Evolutionary conservation across 2,888 invertebrate genomes (phyloP).

Genomic region (Polyommatus icarus): DNA sequence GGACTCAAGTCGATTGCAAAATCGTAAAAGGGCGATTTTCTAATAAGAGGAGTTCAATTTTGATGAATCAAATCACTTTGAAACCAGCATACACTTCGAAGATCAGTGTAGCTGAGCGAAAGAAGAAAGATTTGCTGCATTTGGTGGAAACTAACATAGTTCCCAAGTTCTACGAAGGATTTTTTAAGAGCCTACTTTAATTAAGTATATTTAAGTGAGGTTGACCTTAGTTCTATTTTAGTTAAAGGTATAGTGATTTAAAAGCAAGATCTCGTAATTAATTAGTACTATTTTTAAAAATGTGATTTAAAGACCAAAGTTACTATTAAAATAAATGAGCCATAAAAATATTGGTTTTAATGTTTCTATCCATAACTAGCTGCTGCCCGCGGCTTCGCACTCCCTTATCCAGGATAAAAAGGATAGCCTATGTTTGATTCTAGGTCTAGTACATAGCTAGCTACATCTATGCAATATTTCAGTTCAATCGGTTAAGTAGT

Average conservation of each 20-base stretch:
- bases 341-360: too few relatives aligned
- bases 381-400: too few relatives aligned
- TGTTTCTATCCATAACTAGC: too few relatives aligned
- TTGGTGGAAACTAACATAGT: constrained; percentile 41
- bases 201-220: neutral
- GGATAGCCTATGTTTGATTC: neutral
- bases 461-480: neutral
- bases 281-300: neutral
- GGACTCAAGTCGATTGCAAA: too few relatives aligned
- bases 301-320: too few relatives aligned
- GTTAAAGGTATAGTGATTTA: neutral
- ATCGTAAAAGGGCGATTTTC: too few relatives aligned
- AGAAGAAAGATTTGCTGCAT: constrained; percentile 39
- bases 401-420: too few relatives aligned
- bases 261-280: neutral
- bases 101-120: constrained; percentile 34
- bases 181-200: constrained; percentile 32
- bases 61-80: constrained; percentile 12
- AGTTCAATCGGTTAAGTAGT: neutral
- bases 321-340: too few relatives aligned
- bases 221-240: neutral
- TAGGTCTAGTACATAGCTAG: neutral
- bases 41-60: too few relatives aligned
- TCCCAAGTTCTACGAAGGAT: constrained; percentile 40
- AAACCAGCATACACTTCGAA: constrained; percentile 29